Percentiles rank a stretch among this genome's conserved stretches.
Evolutionary conservation across 2,113 vertebrate species (phyloP).

Genomic region (Pteruthius melanotis): DNA sequence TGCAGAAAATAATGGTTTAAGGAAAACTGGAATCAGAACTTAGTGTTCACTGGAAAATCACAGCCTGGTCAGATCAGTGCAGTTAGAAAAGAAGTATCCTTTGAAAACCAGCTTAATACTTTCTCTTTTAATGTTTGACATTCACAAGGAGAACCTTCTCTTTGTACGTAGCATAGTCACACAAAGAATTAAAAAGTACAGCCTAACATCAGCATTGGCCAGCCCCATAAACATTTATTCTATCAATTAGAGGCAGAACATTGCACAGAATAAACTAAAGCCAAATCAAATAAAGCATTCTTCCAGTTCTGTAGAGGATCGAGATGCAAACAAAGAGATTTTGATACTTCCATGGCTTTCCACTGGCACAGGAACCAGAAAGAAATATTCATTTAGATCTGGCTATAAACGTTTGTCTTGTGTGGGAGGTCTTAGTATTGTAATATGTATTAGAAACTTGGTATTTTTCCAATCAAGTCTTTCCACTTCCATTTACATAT

Average conservation of each 20-base stretch:
- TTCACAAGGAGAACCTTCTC: not conserved
- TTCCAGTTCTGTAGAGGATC: not conserved
- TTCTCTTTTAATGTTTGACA: not conserved
- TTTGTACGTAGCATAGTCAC: not conserved
- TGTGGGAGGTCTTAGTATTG: slow-evolving; percentile 66
- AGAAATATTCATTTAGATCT: slow-evolving; percentile 27
- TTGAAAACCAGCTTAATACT: not conserved
- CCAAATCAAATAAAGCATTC: not conserved
- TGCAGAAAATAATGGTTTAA: not conserved
- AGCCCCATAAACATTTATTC: not conserved
- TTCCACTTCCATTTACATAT: slow-evolving; percentile 66
- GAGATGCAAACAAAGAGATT: slow-evolving; percentile 11
- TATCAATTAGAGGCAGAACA: not conserved
- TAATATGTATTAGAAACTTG: slow-evolving; percentile 69
- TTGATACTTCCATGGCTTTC: slow-evolving; percentile 5
- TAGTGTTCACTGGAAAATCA: not conserved
- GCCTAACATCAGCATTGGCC: not conserved
- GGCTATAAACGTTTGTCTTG: slow-evolving; percentile 53
- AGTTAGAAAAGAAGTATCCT: not conserved
- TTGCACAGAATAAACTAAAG: not conserved
- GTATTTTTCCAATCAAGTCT: slow-evolving; percentile 64
- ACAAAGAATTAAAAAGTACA: not conserved
- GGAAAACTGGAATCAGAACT: not conserved
- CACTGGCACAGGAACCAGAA: slow-evolving; percentile 39
- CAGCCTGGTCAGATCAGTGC: not conserved